Percentiles rank a stretch among this genome's conserved stretches.
Evolutionary conservation across 1,140 invertebrate species (phyloP).

Genomic region (Heliconius hermathena): DNA sequence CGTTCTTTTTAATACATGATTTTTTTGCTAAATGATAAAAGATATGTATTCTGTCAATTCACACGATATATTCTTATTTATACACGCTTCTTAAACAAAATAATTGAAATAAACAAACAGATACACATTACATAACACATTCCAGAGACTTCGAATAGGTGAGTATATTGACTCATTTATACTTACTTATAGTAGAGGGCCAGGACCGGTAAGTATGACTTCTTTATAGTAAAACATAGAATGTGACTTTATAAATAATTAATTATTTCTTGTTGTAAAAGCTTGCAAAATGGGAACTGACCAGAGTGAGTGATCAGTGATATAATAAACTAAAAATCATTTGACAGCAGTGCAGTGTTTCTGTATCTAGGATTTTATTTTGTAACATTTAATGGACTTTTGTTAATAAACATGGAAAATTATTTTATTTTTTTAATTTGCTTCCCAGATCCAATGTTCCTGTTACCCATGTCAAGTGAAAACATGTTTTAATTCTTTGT

Average conservation of each 20-base stretch:
- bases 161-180: conserved; percentile 50
- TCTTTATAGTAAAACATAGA: conserved; percentile 31
- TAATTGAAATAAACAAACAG: conserved; percentile 7
- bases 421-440: conserved; percentile 53
- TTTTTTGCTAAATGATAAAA: background rate
- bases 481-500: background rate
- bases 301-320: conserved; percentile 66
- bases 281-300: conserved; percentile 77
- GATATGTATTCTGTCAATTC: background rate
- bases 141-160: conserved; percentile 54
- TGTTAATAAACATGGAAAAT: conserved; percentile 71
- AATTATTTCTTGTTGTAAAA: conserved; percentile 72
- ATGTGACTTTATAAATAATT: conserved; percentile 48
- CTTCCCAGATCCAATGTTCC: conserved; percentile 71
- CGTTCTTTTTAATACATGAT: too few relatives aligned
- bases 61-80: background rate
- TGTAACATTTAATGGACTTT: conserved; percentile 55
- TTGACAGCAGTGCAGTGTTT: conserved; percentile 66
- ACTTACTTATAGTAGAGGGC: conserved; percentile 28
- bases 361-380: conserved; percentile 52
- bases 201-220: conserved; percentile 54
- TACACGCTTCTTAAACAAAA: background rate
- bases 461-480: conserved; percentile 56
- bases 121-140: conserved; percentile 42
- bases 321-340: conserved; percentile 49